These are phyloP conservation scores for Steatornis caripensis DNA, from an alignment of 2,113 vertebrate species.

Conservation along the genomic window DNA sequence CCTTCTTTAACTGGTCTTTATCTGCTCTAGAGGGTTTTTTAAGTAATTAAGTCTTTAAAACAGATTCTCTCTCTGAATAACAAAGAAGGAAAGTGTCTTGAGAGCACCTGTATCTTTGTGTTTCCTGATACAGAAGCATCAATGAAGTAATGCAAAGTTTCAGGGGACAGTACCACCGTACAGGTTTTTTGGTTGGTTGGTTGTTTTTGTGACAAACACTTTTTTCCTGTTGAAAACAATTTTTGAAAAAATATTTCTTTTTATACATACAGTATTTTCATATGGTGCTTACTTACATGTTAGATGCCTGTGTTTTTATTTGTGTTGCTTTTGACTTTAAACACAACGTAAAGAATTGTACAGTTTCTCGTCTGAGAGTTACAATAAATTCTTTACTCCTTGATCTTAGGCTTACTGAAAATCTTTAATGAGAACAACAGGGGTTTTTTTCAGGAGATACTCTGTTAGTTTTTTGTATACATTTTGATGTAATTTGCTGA, in stretches of 20 bases:
- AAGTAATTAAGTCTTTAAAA: background rate
- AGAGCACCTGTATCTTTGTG: background rate
- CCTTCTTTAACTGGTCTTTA: background rate
- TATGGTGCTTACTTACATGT: background rate
- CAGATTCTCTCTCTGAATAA: background rate
- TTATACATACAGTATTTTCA: background rate
- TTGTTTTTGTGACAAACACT: background rate
- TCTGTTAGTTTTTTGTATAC: background rate
- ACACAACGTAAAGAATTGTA: background rate
- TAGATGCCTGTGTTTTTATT: background rate
- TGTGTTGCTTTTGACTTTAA: background rate
- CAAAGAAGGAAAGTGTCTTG: background rate
- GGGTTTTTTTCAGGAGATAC: background rate
- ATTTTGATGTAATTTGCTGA: background rate
- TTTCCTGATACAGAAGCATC: background rate
- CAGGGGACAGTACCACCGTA: background rate
- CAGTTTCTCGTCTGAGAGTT: background rate
- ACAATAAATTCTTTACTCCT: background rate
- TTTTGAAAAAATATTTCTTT: background rate
- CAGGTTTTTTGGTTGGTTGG: background rate
- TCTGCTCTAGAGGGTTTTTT: background rate
- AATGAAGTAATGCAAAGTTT: background rate
- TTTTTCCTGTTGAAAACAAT: background rate
- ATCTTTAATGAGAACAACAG: background rate
- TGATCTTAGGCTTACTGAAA: background rate